Evolutionary conservation across 2,797 vertebrate genomes (phyloP).

Genomic region (Chaetophractus vellerosus): DNA sequence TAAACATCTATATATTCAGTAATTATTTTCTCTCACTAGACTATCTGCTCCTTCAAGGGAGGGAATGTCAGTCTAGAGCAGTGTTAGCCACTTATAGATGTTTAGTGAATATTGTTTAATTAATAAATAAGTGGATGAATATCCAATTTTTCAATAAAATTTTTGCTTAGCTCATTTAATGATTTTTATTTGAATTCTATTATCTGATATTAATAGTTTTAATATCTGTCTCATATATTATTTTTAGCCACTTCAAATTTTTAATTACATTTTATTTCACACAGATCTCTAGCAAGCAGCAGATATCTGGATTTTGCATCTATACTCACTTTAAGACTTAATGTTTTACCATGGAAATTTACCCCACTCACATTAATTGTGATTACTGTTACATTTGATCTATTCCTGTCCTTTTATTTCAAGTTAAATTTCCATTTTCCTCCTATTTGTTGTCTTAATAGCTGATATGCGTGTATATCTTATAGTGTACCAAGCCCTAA

Average conservation of each 20-base stretch:
- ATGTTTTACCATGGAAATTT: background rate
- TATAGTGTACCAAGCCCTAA: background rate
- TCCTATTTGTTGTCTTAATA: background rate
- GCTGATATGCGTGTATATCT: background rate
- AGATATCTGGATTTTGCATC: background rate
- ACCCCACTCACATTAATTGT: background rate
- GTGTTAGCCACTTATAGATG: background rate
- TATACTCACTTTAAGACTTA: background rate
- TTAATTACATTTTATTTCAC: background rate
- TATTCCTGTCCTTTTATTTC: background rate
- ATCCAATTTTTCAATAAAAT: background rate
- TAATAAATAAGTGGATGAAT: background rate
- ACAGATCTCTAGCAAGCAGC: background rate
- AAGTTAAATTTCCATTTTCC: background rate
- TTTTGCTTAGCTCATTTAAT: background rate
- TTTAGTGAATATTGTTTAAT: background rate
- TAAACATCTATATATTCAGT: background rate
- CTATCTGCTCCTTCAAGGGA: background rate
- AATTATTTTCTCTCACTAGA: background rate
- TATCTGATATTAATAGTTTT: background rate
- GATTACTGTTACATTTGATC: background rate
- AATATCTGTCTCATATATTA: background rate
- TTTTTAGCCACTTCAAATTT: background rate
- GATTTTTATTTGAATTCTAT: background rate
- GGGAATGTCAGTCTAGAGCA: background rate